phyloP scores from a whole-genome alignment of 1,140 invertebrate genomes.

The Drosophila watanabei region DNA sequence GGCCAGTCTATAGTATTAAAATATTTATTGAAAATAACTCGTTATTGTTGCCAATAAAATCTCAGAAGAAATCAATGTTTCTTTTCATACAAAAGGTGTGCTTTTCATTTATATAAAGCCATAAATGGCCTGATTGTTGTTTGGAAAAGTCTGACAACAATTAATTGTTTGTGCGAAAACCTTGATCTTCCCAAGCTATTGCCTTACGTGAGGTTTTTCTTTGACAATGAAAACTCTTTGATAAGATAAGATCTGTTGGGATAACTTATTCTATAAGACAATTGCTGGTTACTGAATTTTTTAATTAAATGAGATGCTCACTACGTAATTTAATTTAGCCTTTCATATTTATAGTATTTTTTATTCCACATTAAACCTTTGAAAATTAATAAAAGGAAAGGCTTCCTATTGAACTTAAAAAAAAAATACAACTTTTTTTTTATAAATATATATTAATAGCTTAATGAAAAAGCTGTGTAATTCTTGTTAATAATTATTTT shows the following conservation, averaged over 20 bases:
- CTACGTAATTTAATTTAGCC: neutral
- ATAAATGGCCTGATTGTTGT: constrained; percentile 16
- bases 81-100: neutral
- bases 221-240: constrained; percentile 18
- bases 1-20: constrained; percentile 62
- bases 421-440: too few species aligned
- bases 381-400: too few species aligned
- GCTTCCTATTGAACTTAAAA: too few species aligned
- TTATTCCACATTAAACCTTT: too few species aligned
- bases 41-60: constrained; percentile 47
- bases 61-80: neutral
- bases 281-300: neutral
- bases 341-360: neutral
- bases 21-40: constrained; percentile 6
- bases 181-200: constrained; percentile 21
- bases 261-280: neutral
- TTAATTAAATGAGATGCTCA: too few species aligned
- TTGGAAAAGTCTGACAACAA: constrained; percentile 3
- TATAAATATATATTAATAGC: too few species aligned
- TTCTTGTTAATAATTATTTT: too few species aligned
- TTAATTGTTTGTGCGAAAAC: constrained; percentile 7
- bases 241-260: constrained; percentile 27
- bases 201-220: neutral
- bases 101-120: neutral
- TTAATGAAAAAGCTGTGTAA: too few species aligned